Base-by-base conservation (phyloP, 92 coral and sea anemone species). In the Bergia sp. region DNA sequence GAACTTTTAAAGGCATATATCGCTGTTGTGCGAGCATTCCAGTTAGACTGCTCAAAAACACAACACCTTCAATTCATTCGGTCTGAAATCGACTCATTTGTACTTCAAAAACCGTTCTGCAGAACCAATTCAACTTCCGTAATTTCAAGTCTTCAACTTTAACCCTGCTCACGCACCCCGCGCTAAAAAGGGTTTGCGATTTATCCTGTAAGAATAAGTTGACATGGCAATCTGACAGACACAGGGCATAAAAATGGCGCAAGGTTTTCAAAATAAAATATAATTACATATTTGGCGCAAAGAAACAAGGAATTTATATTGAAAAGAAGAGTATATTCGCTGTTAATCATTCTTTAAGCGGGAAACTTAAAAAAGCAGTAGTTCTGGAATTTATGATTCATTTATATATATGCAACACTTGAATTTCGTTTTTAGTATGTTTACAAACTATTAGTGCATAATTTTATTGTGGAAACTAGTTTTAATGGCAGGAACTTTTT, bases 401-500 rank as follows among this genome's bases (percentile, higher is more conserved):
- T 39, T 40, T 44, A 36, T 55, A 23, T 7, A 1, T 7, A 1
- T n/a, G 39, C 80, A 12, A 76, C 18, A 76, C 7, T 39, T 76
- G 16, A 0, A 40, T 7, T 50, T 76, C 23, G 0, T 40, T 55
- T 55, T 55, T 55, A 55, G 64, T 55, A 7, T 55, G 8, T 29
- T 29, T 29, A 29, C 29, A 29, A 29, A 29, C 29, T 29, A 29
- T 29, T 0, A 29, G 29, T 29, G 29, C 0, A 29, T 29, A 29
- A 29, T 57, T 57, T 57, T 57, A 57, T 10, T 57, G 12, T 57
- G 12, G 3, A 2, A 53, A 7, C 39, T 65, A 5, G 1, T 67
- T 44, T 40, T 29, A 37, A 88, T 91, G 91, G 47, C 94, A 73
- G 92, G 88, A 29, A 80, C 92, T 92, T 92, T 92, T 76, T 92